A percentile compares a stretch with the other conserved stretches of the same genome.
Conservation (phyloP, 2,113 vertebrate species). For the Sceloporus undulatus region DNA sequence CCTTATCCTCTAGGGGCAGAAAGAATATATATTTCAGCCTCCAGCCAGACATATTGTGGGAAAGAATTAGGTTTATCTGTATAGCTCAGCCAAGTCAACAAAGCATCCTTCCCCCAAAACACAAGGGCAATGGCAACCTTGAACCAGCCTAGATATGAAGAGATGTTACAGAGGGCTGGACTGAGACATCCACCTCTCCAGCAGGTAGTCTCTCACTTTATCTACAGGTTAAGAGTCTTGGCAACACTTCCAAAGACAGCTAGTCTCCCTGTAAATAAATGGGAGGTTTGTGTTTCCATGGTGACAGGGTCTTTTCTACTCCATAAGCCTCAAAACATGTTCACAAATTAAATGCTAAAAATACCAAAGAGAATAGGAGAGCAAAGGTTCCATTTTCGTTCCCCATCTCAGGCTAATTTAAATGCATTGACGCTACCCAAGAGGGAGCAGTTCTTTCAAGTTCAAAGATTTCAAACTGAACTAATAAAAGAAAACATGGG, state of each 20-base stretch:
- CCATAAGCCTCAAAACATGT: slow-evolving; percentile 11
- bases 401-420: slow-evolving; percentile 39
- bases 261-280: slow-evolving; percentile 45
- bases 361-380: slow-evolving; percentile 42
- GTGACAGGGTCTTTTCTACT: slow-evolving; percentile 32
- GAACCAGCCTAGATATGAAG: slow-evolving; percentile 30
- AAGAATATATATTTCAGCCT: not conserved
- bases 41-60: not conserved
- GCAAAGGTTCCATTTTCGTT: slow-evolving; percentile 8
- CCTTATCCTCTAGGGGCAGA: not conserved
- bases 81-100: not conserved
- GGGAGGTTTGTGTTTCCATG: slow-evolving; percentile 53
- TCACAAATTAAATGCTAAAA: slow-evolving; percentile 53
- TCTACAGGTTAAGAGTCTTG: slow-evolving; percentile 51
- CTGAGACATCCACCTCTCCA: slow-evolving; percentile 34
- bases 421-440: slow-evolving; percentile 44
- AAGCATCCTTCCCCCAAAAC: not conserved
- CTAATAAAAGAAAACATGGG: slow-evolving; percentile 41
- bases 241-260: slow-evolving; percentile 46
- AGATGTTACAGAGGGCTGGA: not conserved
- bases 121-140: slow-evolving; percentile 26
- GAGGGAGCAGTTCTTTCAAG: slow-evolving; percentile 36
- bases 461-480: slow-evolving; percentile 54
- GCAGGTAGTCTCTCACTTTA: slow-evolving; percentile 40
- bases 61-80: not conserved